These are phyloP conservation scores for Mugil cephalus DNA, from an alignment of 2,113 vertebrate genomes.

Conservation along the genomic window DNA sequence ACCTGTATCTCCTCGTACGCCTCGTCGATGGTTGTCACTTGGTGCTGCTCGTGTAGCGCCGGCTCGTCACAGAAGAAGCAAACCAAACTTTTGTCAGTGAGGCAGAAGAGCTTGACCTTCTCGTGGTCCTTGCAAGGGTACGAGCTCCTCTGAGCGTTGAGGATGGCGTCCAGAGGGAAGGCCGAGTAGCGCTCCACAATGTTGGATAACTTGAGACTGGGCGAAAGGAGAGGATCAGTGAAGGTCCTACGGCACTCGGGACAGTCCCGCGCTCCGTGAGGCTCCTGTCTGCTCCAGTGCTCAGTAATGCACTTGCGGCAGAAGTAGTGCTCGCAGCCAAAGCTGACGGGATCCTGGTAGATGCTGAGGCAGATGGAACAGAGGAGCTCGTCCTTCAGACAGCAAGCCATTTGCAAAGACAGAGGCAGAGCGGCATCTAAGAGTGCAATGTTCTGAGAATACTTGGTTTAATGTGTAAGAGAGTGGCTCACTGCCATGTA, in stretches of 20 bases:
- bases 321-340: slow-evolving; percentile 98
- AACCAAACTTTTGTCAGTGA: slow-evolving; percentile 93
- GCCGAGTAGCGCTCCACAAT: slow-evolving; percentile 97
- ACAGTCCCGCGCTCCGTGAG: slow-evolving; percentile 91
- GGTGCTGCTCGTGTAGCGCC: slow-evolving; percentile 95
- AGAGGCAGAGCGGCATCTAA: slow-evolving; percentile 68
- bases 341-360: slow-evolving; percentile 97
- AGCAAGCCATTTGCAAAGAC: slow-evolving; percentile 90
- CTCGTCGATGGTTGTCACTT: slow-evolving; percentile 95
- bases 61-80: slow-evolving; percentile 99
- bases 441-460: slow-evolving; percentile 28
- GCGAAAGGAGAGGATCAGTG: slow-evolving; percentile 90
- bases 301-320: slow-evolving; percentile 97
- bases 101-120: slow-evolving; percentile 99
- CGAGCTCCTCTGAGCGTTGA: slow-evolving; percentile 91
- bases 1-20: slow-evolving; percentile 98
- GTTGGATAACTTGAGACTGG: slow-evolving; percentile 98
- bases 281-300: slow-evolving; percentile 96
- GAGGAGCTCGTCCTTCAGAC: slow-evolving; percentile 97
- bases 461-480: slow-evolving; percentile 55
- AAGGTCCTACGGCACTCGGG: slow-evolving; percentile 96
- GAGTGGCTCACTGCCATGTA: slow-evolving; percentile 38
- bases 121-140: slow-evolving; percentile 98
- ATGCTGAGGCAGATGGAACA: slow-evolving; percentile 99
- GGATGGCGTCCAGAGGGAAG: slow-evolving; percentile 95